Percentiles rank a stretch among this genome's conserved stretches.
Conservation (phyloP, 2,797 vertebrate species). For the Sciurus vulgaris region DNA sequence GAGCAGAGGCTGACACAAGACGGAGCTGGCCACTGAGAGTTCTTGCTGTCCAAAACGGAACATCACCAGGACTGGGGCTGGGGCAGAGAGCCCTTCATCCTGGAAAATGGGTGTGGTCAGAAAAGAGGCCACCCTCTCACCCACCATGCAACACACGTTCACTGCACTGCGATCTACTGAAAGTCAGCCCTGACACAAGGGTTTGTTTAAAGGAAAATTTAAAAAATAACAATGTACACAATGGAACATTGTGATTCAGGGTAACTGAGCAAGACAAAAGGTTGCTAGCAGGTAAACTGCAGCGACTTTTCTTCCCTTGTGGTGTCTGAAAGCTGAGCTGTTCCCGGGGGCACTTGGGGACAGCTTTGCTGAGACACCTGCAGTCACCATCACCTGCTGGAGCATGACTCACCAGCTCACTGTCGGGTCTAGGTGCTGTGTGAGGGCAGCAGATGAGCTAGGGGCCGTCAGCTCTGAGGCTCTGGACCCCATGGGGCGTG, state of each 20-base stretch:
- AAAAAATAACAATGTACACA: too few species aligned
- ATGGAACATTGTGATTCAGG: neutral
- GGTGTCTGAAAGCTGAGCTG: neutral
- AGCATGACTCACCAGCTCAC: neutral
- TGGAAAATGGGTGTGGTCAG: too few species aligned
- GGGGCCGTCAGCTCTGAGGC: neutral
- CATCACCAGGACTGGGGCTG: too few species aligned
- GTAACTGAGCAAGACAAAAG: neutral
- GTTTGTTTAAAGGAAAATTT: too few species aligned
- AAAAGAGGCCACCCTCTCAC: too few species aligned
- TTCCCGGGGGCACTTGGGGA: rapidly evolving
- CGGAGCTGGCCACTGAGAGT: neutral
- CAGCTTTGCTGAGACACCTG: neutral
- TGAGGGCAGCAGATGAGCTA: too few species aligned
- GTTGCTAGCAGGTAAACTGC: neutral
- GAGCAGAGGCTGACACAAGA: rapidly evolving
- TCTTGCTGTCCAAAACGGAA: neutral
- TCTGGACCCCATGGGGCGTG: neutral
- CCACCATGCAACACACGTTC: too few species aligned
- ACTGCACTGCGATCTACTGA: too few species aligned
- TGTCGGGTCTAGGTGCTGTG: neutral
- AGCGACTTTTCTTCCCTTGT: neutral
- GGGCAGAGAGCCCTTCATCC: too few species aligned
- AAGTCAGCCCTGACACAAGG: too few species aligned
- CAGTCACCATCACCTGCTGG: neutral